Evolutionary conservation across 2,797 vertebrate genomes (phyloP), one percentile per base, ranked within the genome.

Genomic region (Tauraco hartlaubi): DNA sequence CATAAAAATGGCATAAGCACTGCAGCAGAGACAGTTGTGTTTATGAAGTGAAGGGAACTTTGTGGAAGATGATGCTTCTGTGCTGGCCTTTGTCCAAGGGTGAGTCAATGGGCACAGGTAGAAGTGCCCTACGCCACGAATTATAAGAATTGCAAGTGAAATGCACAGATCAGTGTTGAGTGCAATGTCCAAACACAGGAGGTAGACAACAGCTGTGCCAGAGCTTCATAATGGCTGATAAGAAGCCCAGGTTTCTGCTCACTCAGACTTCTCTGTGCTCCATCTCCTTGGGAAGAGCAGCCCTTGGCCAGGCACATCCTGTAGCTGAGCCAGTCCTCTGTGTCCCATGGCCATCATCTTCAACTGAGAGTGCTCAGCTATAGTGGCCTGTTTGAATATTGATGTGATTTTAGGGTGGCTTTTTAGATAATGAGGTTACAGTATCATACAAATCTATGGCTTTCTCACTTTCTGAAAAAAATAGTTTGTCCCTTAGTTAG

Each of bases 231-330:
- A 35, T 9, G 17, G 15, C n/a, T 69, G 48, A 4, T 25, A 15
- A 25, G 44, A 59, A 63, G 39, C n/a, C 9, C 39, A 15, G 26
- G 48, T 51, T 84, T 43, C 51, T 44, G 15, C 49, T 92, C 37
- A 5, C 15, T 54, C 2, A 2, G 58, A 6, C 37, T 61, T 43
- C 48, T 43, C 28, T 35, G 18, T 0, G 0, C 23, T n/a, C 39
- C 46, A 10, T 19, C 44, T 44, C 25, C 54, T 31, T 29, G 29
- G 48, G 9, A 20, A 51, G 37, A 59, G 2, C 46, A 37, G 25
- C 55, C 48, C 37, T 68, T 55, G 23, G 17, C 39, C 41, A 25
- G 49, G 39, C 22, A 31, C 13, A 12, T 17, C 15, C 33, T 28
- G 17, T 20, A 2, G 5, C 37, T 26, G 56, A 76, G 63, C 37